Evolutionary conservation across 2,888 invertebrate species (phyloP).

Genomic region (Drosophila affinis): DNA sequence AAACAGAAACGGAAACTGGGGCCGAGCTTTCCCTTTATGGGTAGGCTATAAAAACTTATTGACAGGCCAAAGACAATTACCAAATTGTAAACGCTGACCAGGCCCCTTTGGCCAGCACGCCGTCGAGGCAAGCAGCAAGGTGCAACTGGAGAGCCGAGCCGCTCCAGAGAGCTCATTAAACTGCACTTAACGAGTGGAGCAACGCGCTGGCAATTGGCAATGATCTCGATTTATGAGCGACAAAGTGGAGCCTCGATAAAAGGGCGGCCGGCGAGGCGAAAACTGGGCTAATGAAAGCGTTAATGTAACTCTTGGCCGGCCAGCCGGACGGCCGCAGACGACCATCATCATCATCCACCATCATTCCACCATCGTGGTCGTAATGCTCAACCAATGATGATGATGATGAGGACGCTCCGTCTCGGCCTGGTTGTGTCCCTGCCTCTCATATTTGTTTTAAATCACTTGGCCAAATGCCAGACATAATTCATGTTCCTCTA

Average conservation of each 20-base stretch:
- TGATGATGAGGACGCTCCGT: slow-evolving; percentile 4
- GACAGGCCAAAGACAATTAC: slow-evolving; percentile 71
- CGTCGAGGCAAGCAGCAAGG: slow-evolving; percentile 28
- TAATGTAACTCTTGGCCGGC: slow-evolving; percentile 53
- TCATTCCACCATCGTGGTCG: not conserved
- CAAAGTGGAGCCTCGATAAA: slow-evolving; percentile 56
- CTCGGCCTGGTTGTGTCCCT: not conserved
- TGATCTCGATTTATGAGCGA: slow-evolving; percentile 70
- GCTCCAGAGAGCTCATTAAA: slow-evolving; percentile 64
- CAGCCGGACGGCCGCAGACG: slow-evolving; percentile 9
- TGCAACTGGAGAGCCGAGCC: slow-evolving; percentile 8
- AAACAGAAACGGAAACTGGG: not conserved
- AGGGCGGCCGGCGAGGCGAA: slow-evolving; percentile 53
- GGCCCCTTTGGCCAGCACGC: slow-evolving; percentile 65
- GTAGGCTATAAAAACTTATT: slow-evolving; percentile 70
- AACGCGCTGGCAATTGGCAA: slow-evolving; percentile 52
- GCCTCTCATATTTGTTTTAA: slow-evolving; percentile 60
- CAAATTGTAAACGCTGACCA: slow-evolving; percentile 57
- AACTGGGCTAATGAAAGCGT: slow-evolving; percentile 79
- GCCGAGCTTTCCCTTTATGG: slow-evolving; percentile 59
- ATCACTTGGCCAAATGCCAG: slow-evolving; percentile 75
- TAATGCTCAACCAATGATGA: slow-evolving; percentile 6
- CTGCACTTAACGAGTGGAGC: slow-evolving; percentile 65
- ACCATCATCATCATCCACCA: slow-evolving; percentile 1
- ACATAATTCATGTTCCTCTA: slow-evolving; percentile 59